Base-by-base conservation (phyloP, 2,113 vertebrate species). In the Gnathonemus longibarbis region DNA sequence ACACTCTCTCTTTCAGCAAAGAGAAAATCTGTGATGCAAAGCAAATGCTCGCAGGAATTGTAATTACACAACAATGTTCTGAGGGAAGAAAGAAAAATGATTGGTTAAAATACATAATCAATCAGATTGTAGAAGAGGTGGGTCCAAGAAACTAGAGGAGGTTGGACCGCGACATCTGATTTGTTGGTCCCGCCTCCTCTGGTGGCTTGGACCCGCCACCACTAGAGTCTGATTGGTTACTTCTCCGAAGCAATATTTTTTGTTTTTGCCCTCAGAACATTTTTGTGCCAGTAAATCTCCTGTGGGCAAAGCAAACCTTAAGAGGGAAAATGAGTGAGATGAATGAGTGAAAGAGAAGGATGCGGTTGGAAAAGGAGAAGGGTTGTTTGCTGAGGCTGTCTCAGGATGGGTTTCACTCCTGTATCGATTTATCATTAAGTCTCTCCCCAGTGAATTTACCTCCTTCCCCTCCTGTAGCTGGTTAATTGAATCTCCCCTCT, bases 341-440 rank as follows among this genome's bases (percentile, higher is more conserved):
- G 74, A 80, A 80, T 80, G 17, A 86, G 48, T 48, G 89, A 91
- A n/a, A 49, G 39, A 83, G 58, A 27, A n/a, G 6, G 35, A 77
- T 62, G 31, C n/a, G 6, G 89, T 24, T 74, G 83, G 91, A 90
- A 89, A 92, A 91, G 24, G 52, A 84, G 77, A 85, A 52, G 83
- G 53, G 46, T 46, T 42, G 35, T 84, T 50, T 52, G 46, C 87
- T 92, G 92, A 91, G 84, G 70, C 58, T 70, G 90, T 91, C 89
- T 77, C 88, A 90, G 91, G 89, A 91, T 91, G 53, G 83, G 90
- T 92, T 92, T 91, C 93, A 90, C 90, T 90, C 89, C 62, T 6
- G 45, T 92, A 96, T 95, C 92, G 95, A 95, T 95, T 94, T 93
- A 93, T 95, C 94, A 94, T 95, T 94, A 94, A 91, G 90, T 90